A percentile compares a stretch with the other conserved stretches of the same genome.
Evolutionary conservation across 1,140 invertebrate genomes (phyloP).

Genomic region (honey bee (Apis mellifera)): Amel_HAv3.1 CM009941.2:10601001-10601500

Average conservation of each 20-base stretch:
- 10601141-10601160: constrained; percentile 93
- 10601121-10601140: constrained; percentile 88
- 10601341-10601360: constrained; percentile 79
- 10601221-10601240: constrained; percentile 71
- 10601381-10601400: constrained; percentile 79
- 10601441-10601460: constrained; percentile 3
- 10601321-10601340: constrained; percentile 78
- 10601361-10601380: constrained; percentile 81
- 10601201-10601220: constrained; percentile 74
- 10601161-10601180: constrained; percentile 94
- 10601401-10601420: constrained; percentile 36
- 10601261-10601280: constrained; percentile 72
- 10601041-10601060: constrained; percentile 90
- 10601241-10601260: constrained; percentile 60
- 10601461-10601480: not conserved
- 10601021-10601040: constrained; percentile 89
- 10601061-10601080: constrained; percentile 86
- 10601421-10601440: constrained; percentile 12
- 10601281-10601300: constrained; percentile 76
- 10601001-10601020: constrained; percentile 88
- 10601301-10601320: constrained; percentile 77
- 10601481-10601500: not conserved
- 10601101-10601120: constrained; percentile 87
- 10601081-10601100: constrained; percentile 89
- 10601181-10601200: constrained; percentile 89